Evolutionary conservation across 2,113 vertebrate species (phyloP), one percentile per base, ranked within the genome.

Genomic region (Perognathus longimembris): DNA sequence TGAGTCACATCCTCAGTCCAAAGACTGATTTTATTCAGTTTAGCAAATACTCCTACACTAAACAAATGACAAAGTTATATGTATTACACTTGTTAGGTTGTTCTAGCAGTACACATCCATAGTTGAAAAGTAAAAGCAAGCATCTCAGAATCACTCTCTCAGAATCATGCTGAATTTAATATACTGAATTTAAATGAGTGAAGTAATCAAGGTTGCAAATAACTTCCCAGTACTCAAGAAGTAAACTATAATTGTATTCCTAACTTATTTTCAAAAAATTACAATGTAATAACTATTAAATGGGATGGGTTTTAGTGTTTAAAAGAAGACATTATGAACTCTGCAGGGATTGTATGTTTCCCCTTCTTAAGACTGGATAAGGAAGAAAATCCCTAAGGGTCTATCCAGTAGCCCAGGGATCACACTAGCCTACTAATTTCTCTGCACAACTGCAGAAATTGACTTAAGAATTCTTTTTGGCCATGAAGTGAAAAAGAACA

Each of bases 381-480:
- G 24, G 38, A 45, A 74, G 30, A 71, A 18, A 78, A 8, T 6
- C 18, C 8, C 0, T 21, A 71, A 24, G 81, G 32, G 6, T 64
- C n/a, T 36, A 45, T 15, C 18, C 14, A 50, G 6, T 79, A 70
- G 12, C 8, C 18, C 3, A 17, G 5, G 66, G 61, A 45, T 34
- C 67, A 64, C 71, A 42, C 69, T 75, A 32, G 28, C 78, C 20
- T 81, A 32, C 22, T 78, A 54, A 40, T 61, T 77, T 93, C 21
- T 84, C 42, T 82, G 9, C 81, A 45, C 15, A 21, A 85, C 32
- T 74, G 12, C 34, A 81, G 42, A 85, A 17, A 77, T 63, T 74
- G 59, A 70, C 40, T 78, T 88, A 90, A n/a, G 59, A 34, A 75
- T 92, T 70, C 88, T 81, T 95, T 75, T 54, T 81, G 32, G n/a